Evolutionary conservation across 2,888 invertebrate species (phyloP).

Genomic region (Pyrgus malvae): DNA sequence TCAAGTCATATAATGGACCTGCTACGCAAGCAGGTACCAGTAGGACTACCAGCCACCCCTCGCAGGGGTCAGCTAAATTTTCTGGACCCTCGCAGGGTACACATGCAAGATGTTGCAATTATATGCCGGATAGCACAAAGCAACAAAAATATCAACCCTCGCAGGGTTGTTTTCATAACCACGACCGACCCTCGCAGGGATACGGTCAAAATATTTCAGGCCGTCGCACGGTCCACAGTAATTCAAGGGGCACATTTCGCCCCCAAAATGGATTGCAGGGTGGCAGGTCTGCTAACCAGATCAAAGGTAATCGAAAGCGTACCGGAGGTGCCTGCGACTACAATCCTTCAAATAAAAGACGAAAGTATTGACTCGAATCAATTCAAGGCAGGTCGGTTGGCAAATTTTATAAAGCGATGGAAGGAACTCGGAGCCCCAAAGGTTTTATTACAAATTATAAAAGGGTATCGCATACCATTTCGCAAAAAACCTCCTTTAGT

Average conservation of each 20-base stretch:
- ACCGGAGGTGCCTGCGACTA: neutral
- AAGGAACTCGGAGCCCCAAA: constrained; percentile 10
- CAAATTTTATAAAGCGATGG: constrained; percentile 3
- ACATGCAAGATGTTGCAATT: neutral
- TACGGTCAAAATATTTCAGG: neutral
- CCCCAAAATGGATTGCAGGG: neutral
- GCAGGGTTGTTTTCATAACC: neutral
- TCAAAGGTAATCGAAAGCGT: neutral
- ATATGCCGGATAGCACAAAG: no score
- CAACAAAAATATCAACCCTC: neutral
- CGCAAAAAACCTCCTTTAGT: constrained; percentile 14
- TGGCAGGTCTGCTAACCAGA: neutral
- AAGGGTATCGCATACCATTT: constrained; percentile 29
- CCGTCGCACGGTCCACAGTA: neutral
- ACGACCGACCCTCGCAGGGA: constrained; percentile 8
- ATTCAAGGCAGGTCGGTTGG: constrained; percentile 12
- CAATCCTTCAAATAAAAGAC: neutral
- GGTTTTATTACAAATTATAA: constrained; percentile 10
- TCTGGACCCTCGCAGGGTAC: neutral
- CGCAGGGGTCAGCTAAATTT: neutral
- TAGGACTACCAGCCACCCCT: neutral
- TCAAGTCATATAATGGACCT: neutral
- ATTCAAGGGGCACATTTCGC: neutral
- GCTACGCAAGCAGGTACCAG: neutral
- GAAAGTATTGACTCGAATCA: constrained; percentile 5